Percentiles rank a stretch among this genome's conserved stretches.
phyloP scores from a whole-genome alignment of 2,888 invertebrate species.

The Brenthis hecate region DNA sequence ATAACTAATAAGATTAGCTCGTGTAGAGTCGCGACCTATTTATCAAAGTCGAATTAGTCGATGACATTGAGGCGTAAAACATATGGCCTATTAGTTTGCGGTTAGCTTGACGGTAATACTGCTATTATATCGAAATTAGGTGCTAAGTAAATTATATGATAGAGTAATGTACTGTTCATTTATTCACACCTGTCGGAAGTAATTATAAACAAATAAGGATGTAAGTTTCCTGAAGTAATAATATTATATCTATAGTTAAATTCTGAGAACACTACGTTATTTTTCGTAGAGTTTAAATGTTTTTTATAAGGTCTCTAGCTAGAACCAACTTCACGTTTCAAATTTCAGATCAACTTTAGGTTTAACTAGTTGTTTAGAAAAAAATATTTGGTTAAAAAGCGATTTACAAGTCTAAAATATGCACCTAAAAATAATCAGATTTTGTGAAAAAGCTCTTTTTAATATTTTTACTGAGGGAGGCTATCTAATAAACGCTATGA shows the following conservation, averaged over 20 bases:
- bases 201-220: slow-evolving; percentile 19
- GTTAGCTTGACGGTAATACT: slow-evolving; percentile 48
- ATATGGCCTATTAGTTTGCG: slow-evolving; percentile 65
- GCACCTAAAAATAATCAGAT: too few species aligned
- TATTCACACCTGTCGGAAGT: slow-evolving; percentile 31
- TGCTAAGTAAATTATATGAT: slow-evolving; percentile 71
- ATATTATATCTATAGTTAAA: not conserved
- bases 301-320: too few species aligned
- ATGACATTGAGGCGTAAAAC: slow-evolving; percentile 70
- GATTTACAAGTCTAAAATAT: too few species aligned
- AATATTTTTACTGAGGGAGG: too few species aligned
- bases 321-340: too few species aligned
- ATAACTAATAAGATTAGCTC: slow-evolving; percentile 47
- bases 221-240: not conserved
- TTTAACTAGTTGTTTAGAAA: too few species aligned
- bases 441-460: too few species aligned
- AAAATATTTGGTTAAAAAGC: too few species aligned
- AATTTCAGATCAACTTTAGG: too few species aligned
- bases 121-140: slow-evolving; percentile 70
- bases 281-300: too few species aligned
- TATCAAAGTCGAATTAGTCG: slow-evolving; percentile 75
- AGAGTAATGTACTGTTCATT: slow-evolving; percentile 36
- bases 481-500: too few species aligned
- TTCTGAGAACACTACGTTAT: too few species aligned
- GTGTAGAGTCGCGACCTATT: slow-evolving; percentile 64